These are phyloP conservation scores for Nomia melanderi DNA, from an alignment of 1,140 invertebrate genomes.

Conservation along the genomic window DNA sequence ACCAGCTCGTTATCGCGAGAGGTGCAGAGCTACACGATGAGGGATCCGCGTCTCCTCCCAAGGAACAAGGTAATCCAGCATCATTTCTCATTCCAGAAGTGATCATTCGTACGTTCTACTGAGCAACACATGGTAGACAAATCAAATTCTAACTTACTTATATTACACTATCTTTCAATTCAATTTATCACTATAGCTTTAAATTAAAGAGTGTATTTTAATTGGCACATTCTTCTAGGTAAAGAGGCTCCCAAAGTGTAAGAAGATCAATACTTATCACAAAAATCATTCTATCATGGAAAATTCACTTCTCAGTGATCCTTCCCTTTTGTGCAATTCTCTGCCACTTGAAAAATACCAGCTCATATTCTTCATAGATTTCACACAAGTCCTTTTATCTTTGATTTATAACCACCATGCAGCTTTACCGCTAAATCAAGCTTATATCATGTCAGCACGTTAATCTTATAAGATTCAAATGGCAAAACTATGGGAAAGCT, in stretches of 20 bases:
- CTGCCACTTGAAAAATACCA: constrained; percentile 17
- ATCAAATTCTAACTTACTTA: constrained; percentile 18
- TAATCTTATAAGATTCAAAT: constrained; percentile 37
- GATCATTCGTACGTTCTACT: constrained; percentile 35
- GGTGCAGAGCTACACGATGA: constrained; percentile 83
- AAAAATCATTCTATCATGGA: background rate
- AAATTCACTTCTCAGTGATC: background rate
- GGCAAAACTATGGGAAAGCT: constrained; percentile 55
- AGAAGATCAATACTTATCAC: background rate
- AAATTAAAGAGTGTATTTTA: constrained; percentile 18
- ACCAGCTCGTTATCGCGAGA: constrained; percentile 84
- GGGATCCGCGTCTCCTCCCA: constrained; percentile 78
- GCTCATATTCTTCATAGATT: background rate
- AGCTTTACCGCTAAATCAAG: constrained; percentile 48
- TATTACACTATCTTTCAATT: no score
- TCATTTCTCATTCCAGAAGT: constrained; percentile 35
- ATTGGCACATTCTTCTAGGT: background rate
- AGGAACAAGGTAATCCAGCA: constrained; percentile 77
- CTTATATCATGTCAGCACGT: constrained; percentile 37
- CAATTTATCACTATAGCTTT: background rate
- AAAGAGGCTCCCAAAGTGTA: background rate
- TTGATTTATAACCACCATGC: constrained; percentile 5
- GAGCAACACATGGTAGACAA: background rate
- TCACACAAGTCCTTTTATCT: background rate
- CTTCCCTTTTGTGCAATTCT: background rate